A percentile compares a stretch with the other conserved stretches of the same genome.
Evolutionary conservation across 2,888 invertebrate genomes (phyloP).

Genomic region (Metalampra italica): DNA sequence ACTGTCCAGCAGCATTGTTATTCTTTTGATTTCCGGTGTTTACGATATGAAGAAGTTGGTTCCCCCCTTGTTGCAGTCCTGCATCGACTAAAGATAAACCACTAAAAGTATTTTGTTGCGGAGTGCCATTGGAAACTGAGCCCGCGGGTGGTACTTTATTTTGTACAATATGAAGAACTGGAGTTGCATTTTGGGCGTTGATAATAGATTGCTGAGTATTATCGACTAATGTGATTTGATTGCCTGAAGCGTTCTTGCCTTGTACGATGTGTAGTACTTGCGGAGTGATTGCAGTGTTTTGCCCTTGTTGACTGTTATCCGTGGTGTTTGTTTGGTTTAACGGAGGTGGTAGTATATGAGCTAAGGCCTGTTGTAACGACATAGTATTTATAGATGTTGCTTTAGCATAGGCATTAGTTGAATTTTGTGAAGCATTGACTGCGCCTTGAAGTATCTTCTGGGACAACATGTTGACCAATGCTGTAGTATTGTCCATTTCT

Average conservation of each 20-base stretch:
- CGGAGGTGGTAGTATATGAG: conserved; percentile 67
- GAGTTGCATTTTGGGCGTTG: conserved; percentile 53
- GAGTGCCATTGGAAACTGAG: conserved; percentile 39
- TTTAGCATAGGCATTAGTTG: conserved; percentile 51
- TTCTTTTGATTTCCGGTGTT: conserved; percentile 65
- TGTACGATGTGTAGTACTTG: conserved; percentile 73
- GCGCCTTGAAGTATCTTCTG: conserved; percentile 65
- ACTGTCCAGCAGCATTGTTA: conserved; percentile 49
- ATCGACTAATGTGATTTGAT: conserved; percentile 62
- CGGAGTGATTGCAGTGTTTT: conserved; percentile 35
- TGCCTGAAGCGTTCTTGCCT: conserved; percentile 60
- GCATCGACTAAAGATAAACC: conserved; percentile 66
- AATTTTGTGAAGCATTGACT: conserved; percentile 29
- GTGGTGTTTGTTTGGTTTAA: conserved; percentile 51
- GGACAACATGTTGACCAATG: conserved; percentile 73
- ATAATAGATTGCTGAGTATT: conserved; percentile 62
- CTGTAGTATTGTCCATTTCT: conserved; percentile 45
- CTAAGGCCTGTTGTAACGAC: conserved; percentile 68
- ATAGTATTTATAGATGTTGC: conserved; percentile 58
- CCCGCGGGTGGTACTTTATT: conserved; percentile 45
- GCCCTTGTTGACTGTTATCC: conserved; percentile 43
- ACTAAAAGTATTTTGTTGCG: conserved; percentile 53
- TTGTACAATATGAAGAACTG: conserved; percentile 70
- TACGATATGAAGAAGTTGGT: conserved; percentile 71
- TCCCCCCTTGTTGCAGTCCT: conserved; percentile 63